These are phyloP conservation scores for Heliconius himera DNA, from an alignment of 1,140 invertebrate genomes.

Conservation along the genomic window DNA sequence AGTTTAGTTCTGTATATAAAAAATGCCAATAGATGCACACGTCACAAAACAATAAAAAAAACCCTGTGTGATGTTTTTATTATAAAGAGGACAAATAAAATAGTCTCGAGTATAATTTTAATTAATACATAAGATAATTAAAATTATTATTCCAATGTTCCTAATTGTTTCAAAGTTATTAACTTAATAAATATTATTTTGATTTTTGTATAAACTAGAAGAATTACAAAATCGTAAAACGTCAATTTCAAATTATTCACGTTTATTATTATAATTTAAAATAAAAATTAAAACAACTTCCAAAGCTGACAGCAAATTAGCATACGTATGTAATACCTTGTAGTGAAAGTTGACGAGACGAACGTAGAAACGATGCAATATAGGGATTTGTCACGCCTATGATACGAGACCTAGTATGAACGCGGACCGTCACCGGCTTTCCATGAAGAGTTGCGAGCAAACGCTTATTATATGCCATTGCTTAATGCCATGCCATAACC, in stretches of 20 bases:
- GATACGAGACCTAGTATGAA: conserved; percentile 34
- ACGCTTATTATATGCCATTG: conserved; percentile 43
- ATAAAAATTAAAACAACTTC: conserved; percentile 22
- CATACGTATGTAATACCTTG: conserved; percentile 24
- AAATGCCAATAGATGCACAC: too few species aligned
- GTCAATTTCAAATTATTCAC: conserved; percentile 1
- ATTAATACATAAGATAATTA: too few species aligned
- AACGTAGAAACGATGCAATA: conserved; percentile 36
- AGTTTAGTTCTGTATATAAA: too few species aligned
- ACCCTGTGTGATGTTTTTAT: too few species aligned
- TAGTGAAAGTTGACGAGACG: conserved; percentile 40
- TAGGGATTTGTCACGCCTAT: conserved; percentile 44
- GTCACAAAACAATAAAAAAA: too few species aligned
- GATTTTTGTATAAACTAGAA: neutral
- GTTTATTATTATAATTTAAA: neutral
- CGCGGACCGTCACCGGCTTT: conserved; percentile 28
- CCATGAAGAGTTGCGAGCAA: conserved; percentile 22
- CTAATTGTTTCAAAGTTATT: too few species aligned
- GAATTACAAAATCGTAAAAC: neutral
- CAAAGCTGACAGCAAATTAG: conserved; percentile 9
- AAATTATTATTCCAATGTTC: too few species aligned
- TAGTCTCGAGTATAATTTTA: too few species aligned
- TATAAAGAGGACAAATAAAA: too few species aligned
- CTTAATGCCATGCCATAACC: conserved; percentile 37
- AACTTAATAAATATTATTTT: neutral